A percentile compares a stretch with the other conserved stretches of the same genome.
Evolutionary conservation across 2,888 invertebrate genomes (phyloP).

Genomic region (Pseudoips prasinana): DNA sequence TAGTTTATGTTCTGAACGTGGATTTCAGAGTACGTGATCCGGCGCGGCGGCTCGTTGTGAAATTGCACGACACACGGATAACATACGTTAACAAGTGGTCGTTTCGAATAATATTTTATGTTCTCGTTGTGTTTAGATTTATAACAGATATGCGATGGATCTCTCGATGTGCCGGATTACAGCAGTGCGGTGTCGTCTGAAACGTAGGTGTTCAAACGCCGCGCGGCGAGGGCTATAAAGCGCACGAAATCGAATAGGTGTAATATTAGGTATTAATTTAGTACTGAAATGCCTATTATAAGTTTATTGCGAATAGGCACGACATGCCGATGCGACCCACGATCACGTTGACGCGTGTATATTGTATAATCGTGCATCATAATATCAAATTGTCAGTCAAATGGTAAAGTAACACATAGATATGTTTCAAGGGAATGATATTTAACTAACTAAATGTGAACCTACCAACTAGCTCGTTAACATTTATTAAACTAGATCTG

Average conservation of each 20-base stretch:
- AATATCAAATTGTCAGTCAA: slow-evolving; percentile 39
- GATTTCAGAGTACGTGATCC: slow-evolving; percentile 77
- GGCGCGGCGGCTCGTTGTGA: slow-evolving; percentile 66
- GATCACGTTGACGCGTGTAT: slow-evolving; percentile 31
- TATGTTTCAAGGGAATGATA: too few species aligned
- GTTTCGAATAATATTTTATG: slow-evolving; percentile 67
- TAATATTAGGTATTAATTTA: slow-evolving; percentile 36
- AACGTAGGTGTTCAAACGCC: slow-evolving; percentile 12
- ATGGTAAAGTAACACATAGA: slow-evolving; percentile 16
- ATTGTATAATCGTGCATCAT: slow-evolving; percentile 38
- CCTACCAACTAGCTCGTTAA: too few species aligned
- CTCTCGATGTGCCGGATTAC: slow-evolving; percentile 41
- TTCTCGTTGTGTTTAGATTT: slow-evolving; percentile 66
- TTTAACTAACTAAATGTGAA: too few species aligned
- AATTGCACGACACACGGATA: slow-evolving; percentile 69
- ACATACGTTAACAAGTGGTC: slow-evolving; percentile 73
- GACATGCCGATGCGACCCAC: slow-evolving; percentile 45
- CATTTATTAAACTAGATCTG: too few species aligned
- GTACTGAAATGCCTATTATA: slow-evolving; percentile 47
- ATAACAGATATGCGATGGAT: slow-evolving; percentile 56
- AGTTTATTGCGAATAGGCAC: slow-evolving; percentile 54
- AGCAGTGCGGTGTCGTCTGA: slow-evolving; percentile 20
- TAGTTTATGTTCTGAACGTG: slow-evolving; percentile 79
- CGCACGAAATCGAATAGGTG: slow-evolving; percentile 27
- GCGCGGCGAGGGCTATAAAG: slow-evolving; percentile 12